Base-by-base conservation (phyloP, 2,113 vertebrate genomes). In the Pitta sordida region DNA sequence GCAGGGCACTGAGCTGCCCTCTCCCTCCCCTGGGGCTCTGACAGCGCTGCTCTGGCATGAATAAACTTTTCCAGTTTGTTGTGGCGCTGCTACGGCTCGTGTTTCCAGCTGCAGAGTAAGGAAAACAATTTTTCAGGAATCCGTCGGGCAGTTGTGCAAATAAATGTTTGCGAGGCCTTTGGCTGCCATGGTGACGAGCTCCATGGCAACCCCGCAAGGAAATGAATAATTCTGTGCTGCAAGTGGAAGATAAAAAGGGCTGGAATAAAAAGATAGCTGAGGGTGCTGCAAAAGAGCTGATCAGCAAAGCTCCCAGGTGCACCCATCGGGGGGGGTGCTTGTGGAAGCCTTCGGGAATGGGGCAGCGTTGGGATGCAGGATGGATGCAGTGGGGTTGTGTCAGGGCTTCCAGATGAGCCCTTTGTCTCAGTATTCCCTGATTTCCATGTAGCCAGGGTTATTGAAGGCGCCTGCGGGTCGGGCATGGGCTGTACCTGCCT, bases 181-280 rank as follows among this genome's bases (percentile, higher is more conserved):
- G 68, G 94, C 77, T 96, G 94, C 93, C 95, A 90, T 96, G 16
- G 95, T 2, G 36, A 96, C 3, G 11, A 74, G 88, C 85, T 90
- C 95, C 92, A 96, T 96, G 76, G 96, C 92, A 96, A 95, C 95
- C 71, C 75, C 0, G 5, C 79, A 55, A 93, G 90, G 93, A 95
- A 96, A 91, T 91, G 82, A 93, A 86, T 95, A 91, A 96, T 96
- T 95, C 59, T 4, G 18, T 53, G 49, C 68, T 71, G 11, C 15
- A 71, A 71, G 37, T 18, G 68, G 68, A 53, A 71, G 37, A 62
- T 62, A 29, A 62, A 30, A 62, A 62, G 37, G 27, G 37, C 75
- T 79, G 84, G 56, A 70, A 87, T 46, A 46, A 46, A 46, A 77
- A 44, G 27, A 84, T 71, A 52, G 48, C 12, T 5, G 13, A 39